A percentile compares a stretch with the other conserved stretches of the same genome.
These are phyloP conservation scores for Imbricaverruca yamaguchii DNA, from an alignment of 2,888 invertebrate species.

Conservation along the genomic window DNA sequence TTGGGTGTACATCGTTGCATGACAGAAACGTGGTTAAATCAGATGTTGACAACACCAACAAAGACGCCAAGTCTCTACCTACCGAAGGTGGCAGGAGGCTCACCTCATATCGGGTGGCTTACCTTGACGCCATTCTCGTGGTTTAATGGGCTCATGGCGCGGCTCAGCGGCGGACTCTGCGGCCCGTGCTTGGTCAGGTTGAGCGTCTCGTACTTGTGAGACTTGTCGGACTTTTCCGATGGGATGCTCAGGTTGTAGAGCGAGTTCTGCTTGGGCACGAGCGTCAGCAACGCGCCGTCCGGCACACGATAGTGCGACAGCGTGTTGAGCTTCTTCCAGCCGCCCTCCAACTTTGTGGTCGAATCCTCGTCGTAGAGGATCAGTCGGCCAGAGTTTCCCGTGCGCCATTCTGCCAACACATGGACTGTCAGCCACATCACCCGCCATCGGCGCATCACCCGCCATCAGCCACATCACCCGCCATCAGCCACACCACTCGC, in stretches of 20 bases:
- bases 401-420: constrained; percentile 72
- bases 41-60: no score
- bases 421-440: no score
- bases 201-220: constrained; percentile 77
- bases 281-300: constrained; percentile 85
- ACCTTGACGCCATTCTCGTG: constrained; percentile 45
- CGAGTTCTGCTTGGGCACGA: constrained; percentile 83
- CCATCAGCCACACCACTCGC: no score
- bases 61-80: no score
- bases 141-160: constrained; percentile 86
- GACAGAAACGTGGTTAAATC: no score
- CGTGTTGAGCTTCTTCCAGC: constrained; percentile 95
- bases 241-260: constrained; percentile 91
- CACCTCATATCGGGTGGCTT: not conserved
- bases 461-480: no score
- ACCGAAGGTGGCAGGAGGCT: no score
- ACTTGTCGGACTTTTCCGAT: constrained; percentile 89
- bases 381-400: constrained; percentile 83
- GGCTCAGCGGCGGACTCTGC: constrained; percentile 65
- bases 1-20: no score
- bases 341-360: constrained; percentile 89
- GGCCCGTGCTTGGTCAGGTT: constrained; percentile 80
- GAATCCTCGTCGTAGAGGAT: constrained; percentile 95
- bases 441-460: no score
- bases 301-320: constrained; percentile 90